Base-by-base conservation (phyloP, 2,888 invertebrate species). In the Melipona bicolor region DNA sequence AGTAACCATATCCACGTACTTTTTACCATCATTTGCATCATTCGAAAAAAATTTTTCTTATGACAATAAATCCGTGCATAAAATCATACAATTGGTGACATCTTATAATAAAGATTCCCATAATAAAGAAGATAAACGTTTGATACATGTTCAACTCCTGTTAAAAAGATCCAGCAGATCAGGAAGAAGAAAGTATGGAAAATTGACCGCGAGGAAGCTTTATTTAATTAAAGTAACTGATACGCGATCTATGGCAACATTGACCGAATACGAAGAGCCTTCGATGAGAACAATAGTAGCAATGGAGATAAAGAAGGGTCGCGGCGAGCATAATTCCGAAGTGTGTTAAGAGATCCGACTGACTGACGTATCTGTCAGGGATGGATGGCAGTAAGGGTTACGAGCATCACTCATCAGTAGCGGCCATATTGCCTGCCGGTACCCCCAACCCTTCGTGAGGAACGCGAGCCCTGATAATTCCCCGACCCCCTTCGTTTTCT, bases 371-470 rank as follows among this genome's bases (percentile, higher is more conserved):
- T 91, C 90, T 90, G 90, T 90, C 87, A 88, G 88, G 90, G 90
- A 88, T 89, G 88, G 91, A 89, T 91, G 90, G 90, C 90, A 87
- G 92, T 92, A 93, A 92, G 94, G 93, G 92, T 93, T 94, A 92
- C 92, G 92, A 93, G 93, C 93, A 94, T 94, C 93, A 91, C 93
- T 94, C 94, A 94, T 94, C 94, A 93, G 93, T 90, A 92, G 92
- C 94, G 92, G 94, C 94, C 94, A 94, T 94, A 94, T 94, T 94
- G 93, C 92, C 91, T 91, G 90, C 91, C 85, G 79, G 83, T 85
- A 75, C 90, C 90, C 90, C 87, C 85, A 88, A 82, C 89, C 89
- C 90, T 87, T 84, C 87, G 90, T 90, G 86, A 89, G 80, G 87
- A 86, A 90, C 89, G 90, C 91, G 92, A 92, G 92, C 92, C 91